These are phyloP conservation scores for Dicentrarchus labrax DNA, from an alignment of 2,113 vertebrate species.

Conservation along the genomic window DNA sequence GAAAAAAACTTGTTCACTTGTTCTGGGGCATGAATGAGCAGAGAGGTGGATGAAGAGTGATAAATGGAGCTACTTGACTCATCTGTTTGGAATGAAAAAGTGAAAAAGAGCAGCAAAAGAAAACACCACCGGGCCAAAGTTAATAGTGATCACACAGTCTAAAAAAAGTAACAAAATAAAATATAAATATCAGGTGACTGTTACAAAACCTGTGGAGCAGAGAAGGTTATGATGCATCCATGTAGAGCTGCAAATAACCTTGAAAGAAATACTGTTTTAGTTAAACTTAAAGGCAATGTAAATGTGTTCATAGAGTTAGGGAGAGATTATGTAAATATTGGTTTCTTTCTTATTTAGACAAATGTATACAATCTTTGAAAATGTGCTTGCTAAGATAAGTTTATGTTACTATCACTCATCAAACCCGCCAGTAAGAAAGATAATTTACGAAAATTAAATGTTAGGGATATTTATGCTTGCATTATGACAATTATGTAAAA, in stretches of 20 bases:
- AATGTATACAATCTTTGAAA: background rate
- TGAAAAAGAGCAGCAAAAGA: constrained; percentile 24
- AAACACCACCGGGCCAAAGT: constrained; percentile 43
- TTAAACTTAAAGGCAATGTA: background rate
- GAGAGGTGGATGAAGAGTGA: constrained; percentile 25
- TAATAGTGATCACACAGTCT: constrained; percentile 46
- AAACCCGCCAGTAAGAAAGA: background rate
- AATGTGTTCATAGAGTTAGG: background rate
- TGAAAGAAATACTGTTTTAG: background rate
- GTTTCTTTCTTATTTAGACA: background rate
- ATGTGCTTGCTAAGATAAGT: background rate
- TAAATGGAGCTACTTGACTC: constrained; percentile 39
- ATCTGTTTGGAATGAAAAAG: constrained; percentile 48
- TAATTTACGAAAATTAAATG: constrained; percentile 16
- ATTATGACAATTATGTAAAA: constrained; percentile 22
- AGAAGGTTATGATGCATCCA: constrained; percentile 1
- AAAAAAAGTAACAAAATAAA: background rate
- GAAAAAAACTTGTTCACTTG: background rate
- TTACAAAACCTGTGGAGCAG: constrained; percentile 2
- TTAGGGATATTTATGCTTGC: background rate
- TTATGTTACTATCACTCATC: constrained; percentile 22
- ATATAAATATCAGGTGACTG: background rate
- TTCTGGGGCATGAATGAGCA: constrained; percentile 30
- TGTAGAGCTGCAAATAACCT: background rate
- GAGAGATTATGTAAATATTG: background rate